Percentiles rank a stretch among this genome's conserved stretches.
phyloP scores from a whole-genome alignment of 1,140 invertebrate genomes.

The Micrasema longulum region DNA sequence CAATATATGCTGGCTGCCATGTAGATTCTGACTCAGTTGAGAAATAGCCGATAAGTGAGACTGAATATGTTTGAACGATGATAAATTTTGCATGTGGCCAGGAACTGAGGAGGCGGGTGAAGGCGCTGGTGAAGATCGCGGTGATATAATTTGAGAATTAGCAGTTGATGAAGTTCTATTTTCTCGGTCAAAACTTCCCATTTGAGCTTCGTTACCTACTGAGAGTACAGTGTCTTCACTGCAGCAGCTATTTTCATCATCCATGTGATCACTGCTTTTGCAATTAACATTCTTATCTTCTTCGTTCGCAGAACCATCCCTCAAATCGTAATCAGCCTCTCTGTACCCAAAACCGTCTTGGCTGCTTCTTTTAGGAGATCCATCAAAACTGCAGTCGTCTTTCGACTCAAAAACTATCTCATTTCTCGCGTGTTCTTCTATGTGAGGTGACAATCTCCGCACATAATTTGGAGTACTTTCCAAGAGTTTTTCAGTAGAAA shows the following conservation, averaged over 20 bases:
- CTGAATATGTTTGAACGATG: constrained; percentile 72
- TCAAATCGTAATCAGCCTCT: constrained; percentile 33
- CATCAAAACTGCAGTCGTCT: constrained; percentile 5
- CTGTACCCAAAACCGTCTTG: constrained; percentile 24
- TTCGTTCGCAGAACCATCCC: constrained; percentile 52
- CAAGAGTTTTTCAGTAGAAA: constrained; percentile 65
- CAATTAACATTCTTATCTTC: constrained; percentile 59
- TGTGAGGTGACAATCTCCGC: constrained; percentile 55
- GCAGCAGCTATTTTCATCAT: constrained; percentile 70
- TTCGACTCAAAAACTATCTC: constrained; percentile 21
- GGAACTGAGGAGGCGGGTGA: constrained; percentile 46
- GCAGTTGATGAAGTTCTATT: constrained; percentile 52
- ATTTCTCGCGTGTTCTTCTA: constrained; percentile 40
- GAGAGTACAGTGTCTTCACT: constrained; percentile 76
- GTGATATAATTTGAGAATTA: constrained; percentile 50
- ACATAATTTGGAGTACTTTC: constrained; percentile 64
- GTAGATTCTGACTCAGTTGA: constrained; percentile 67
- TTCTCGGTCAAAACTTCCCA: constrained; percentile 52
- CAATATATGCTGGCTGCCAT: constrained; percentile 62
- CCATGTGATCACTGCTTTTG: constrained; percentile 61
- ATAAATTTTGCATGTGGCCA: constrained; percentile 56
- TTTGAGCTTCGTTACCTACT: constrained; percentile 73
- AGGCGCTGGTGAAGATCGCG: constrained; percentile 52
- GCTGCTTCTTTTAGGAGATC: constrained; percentile 24
- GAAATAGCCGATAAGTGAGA: constrained; percentile 72